Conservation (phyloP, 2,888 invertebrate species). For the Limnephilus marmoratus region DNA sequence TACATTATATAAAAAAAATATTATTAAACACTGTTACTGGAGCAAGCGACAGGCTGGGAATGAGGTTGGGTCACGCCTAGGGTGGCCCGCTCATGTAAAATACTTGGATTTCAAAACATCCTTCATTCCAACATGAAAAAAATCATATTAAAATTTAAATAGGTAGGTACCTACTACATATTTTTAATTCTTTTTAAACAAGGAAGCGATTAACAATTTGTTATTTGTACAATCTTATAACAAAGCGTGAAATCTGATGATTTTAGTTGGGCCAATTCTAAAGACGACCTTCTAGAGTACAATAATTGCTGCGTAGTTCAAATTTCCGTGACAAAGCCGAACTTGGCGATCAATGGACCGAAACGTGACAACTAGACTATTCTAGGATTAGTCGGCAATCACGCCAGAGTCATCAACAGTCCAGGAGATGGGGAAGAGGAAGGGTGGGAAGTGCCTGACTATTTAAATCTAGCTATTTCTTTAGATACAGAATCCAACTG, state of each 20-base stretch:
- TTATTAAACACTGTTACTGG: background rate
- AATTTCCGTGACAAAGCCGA: constrained; percentile 29
- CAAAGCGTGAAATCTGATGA: no score
- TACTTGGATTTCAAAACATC: background rate
- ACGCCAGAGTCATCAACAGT: constrained; percentile 32
- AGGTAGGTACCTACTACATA: background rate
- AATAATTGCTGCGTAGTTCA: constrained; percentile 10
- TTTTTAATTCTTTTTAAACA: background rate
- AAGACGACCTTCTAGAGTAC: background rate
- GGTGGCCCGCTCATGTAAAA: no score
- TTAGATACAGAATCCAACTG: no score
- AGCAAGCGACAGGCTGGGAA: background rate
- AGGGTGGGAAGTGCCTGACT: no score
- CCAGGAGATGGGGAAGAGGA: no score
- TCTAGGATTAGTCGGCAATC: constrained; percentile 32
- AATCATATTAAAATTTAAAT: background rate
- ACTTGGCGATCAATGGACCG: constrained; percentile 37
- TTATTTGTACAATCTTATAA: background rate
- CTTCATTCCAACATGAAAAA: background rate
- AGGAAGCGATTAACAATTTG: background rate
- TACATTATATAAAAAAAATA: background rate
- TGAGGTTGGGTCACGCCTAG: background rate
- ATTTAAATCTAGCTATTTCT: background rate
- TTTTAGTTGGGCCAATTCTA: background rate
- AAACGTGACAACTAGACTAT: constrained; percentile 45